Base-by-base conservation (phyloP, 1,140 invertebrate genomes). In the Drosophila repletoides region DNA sequence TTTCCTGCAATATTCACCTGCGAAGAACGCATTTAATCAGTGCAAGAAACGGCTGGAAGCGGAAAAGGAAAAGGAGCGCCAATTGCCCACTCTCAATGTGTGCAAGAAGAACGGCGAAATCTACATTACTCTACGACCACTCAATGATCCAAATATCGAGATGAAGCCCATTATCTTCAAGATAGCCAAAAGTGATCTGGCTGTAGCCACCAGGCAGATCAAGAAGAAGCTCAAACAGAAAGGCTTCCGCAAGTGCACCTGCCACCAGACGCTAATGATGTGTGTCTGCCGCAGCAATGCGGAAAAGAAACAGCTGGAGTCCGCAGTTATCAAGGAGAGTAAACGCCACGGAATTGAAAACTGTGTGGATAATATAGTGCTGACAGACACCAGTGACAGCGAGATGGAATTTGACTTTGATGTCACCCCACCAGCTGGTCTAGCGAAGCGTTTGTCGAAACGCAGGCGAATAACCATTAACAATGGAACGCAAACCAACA, bases 341-440 rank as follows among this genome's bases (percentile, higher is more conserved):
- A 31, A 17, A 0, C 53, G 53, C 1, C 51, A 53, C 0, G 5
- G 63, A 1, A 60, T 89, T 4, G 34, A 70, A 0, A 53, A 40
- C 1, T 73, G 70, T 6, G 45, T 61, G 3, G 69, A 88, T 15
- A 43, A 51, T 0, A 40, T 90, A 3, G 51, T 84, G 2, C 64
- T 90, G 2, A 88, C 86, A 0, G 89, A 90, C 14, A 88, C 88
- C 1, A 88, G 69, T n/a, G 74, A 88, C 0, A 83, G 75, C 22
- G 89, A 90, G 3, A 26, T 76, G 36, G 88, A 90, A 28, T 88
- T 79, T 7, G 65, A 90, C 15, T 48, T 90, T 0, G 56, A 80
- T 41, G 70, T 90, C 0, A 68, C 69, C 3, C 86, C 86, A 0
- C 81, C 86, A 1, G 61, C 75, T 0, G 79, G n/a, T 3, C 5